Evolutionary conservation across 2,797 vertebrate species (phyloP).

Genomic region (Balearica regulorum): DNA sequence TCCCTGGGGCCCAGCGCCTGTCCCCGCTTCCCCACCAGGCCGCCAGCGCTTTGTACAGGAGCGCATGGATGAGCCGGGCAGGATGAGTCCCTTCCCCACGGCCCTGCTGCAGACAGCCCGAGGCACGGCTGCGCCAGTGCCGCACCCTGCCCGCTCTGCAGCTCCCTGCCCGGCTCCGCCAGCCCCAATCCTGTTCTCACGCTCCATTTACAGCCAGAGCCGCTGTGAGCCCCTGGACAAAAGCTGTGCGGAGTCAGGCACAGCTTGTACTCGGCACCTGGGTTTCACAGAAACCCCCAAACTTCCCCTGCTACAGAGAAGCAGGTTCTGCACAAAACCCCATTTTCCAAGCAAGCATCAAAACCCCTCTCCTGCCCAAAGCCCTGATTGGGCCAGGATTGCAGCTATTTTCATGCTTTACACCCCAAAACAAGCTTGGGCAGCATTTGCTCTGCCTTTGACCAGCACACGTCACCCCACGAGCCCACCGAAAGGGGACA

Average conservation of each 20-base stretch:
- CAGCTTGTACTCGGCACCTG: rapidly evolving
- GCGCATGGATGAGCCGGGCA: rapidly evolving
- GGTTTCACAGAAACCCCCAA: not conserved
- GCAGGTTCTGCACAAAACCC: not conserved
- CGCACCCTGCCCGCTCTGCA: not conserved
- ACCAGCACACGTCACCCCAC: not conserved
- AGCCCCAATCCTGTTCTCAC: not conserved
- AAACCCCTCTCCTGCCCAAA: rapidly evolving
- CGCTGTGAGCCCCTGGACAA: not conserved
- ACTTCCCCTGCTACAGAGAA: not conserved
- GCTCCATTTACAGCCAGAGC: rapidly evolving
- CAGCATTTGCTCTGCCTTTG: not conserved
- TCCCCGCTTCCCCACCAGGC: rapidly evolving
- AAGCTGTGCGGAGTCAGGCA: not conserved
- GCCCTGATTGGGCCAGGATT: rapidly evolving
- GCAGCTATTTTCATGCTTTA: not conserved
- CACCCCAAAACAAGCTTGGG: not conserved
- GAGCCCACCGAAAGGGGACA: not conserved
- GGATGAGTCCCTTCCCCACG: not conserved
- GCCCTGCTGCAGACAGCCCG: rapidly evolving
- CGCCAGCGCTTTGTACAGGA: rapidly evolving
- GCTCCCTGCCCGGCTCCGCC: not conserved
- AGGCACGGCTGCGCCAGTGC: rapidly evolving
- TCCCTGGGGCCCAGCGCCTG: not conserved
- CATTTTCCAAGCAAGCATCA: not conserved